Percentiles rank a stretch among this genome's conserved stretches.
These are phyloP conservation scores for Alviniconcha strummeri DNA, from an alignment of 2,888 invertebrate species.

Conservation along the genomic window DNA sequence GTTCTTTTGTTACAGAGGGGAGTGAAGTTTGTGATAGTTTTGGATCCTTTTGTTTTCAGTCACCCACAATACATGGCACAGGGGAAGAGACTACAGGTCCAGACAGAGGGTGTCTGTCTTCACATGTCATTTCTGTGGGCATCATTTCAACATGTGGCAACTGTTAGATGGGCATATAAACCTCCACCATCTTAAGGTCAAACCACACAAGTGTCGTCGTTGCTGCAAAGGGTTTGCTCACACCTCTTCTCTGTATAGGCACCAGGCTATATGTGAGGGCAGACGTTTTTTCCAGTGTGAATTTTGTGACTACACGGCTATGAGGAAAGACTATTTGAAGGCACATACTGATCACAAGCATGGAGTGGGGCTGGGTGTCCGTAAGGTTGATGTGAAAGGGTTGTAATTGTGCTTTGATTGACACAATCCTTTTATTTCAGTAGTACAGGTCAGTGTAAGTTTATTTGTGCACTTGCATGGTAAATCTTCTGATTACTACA, in stretches of 20 bases:
- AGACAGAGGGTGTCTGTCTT: conserved; percentile 1
- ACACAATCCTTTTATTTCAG: no score
- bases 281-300: conserved; percentile 26
- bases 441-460: no score
- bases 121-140: conserved; percentile 30
- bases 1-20: no score
- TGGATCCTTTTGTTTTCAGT: background rate
- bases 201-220: conserved; percentile 37
- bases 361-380: no score
- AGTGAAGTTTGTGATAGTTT: no score
- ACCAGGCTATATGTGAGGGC: conserved; percentile 32
- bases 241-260: conserved; percentile 29
- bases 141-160: conserved; percentile 20
- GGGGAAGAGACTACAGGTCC: background rate
- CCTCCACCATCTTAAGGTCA: conserved; percentile 39
- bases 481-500: no score
- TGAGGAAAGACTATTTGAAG: conserved; percentile 19
- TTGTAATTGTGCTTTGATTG: no score
- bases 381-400: no score
- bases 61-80: background rate
- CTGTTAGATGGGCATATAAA: conserved; percentile 42
- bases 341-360: conserved; percentile 18
- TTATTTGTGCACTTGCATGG: no score
- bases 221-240: conserved; percentile 43
- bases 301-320: conserved; percentile 24